Base-by-base conservation (phyloP, 2,113 vertebrate species). In the Mirounga angustirostris region DNA sequence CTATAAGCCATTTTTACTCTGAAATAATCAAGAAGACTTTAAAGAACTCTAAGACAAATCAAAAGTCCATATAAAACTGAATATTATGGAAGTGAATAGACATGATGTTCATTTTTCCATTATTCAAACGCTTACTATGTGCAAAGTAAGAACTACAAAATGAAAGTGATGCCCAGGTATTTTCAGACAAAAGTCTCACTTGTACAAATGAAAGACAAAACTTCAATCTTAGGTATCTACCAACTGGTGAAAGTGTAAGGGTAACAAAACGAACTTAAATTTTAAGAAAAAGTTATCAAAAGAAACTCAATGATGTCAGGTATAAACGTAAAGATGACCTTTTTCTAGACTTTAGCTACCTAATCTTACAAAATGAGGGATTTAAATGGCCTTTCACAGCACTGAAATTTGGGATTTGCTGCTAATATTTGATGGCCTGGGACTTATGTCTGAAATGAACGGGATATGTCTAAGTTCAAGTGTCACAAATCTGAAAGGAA, bases 131-230 rank as follows among this genome's bases (percentile, higher is more conserved):
- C 7, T 95, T 59, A 67, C 58, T 81, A 21, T 46, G 50, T 36
- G 16, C 59, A 85, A 84, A 95, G 52, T n/a, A 89, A 85, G 73
- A 73, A 50, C 26, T n/a, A 65, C 46, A 93, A 76, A 83, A 88
- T 71, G 22, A 67, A 76, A 91, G 24, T 36, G 28, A 30, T 54
- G 5, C 7, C 15, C 24, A 86, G 24, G 21, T 26, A 40, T 80
- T 76, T 74, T 61, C 65, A 94, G n/a, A 52, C 50, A 58, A 52
- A 95, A 86, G 30, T 86, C 11, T 82, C 46, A 63, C 22, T 52
- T 21, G 54, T 2, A 36, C 24, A 74, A 89, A 89, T 0, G 13
- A 89, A 84, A 46, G 65, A 65, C 1, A 69, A 54, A 74, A 83
- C 10, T 56, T 83, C 73, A 58, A 13, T 59, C 54, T 54, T 79